Evolutionary conservation across 30 jellyfish, hydroid and myxozoan species (phyloP), one percentile per base, ranked within the genome.

Genomic region (Mastigias papua): DNA sequence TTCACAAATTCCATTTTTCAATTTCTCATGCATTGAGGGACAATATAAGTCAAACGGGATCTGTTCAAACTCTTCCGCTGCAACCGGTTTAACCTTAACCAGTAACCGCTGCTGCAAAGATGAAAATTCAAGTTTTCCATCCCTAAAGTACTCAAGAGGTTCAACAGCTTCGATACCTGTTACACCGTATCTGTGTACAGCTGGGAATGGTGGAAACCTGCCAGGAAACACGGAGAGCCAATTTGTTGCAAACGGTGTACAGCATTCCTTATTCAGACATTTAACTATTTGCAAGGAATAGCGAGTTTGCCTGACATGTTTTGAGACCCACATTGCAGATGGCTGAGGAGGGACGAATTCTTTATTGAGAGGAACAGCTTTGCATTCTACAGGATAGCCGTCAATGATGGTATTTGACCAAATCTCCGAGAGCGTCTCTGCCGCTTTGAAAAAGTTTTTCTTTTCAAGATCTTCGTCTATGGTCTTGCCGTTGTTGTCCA

Each of bases 291-390:
- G 89, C 23, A 78, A 28, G 60, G 65, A 54, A 58, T 78, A 78
- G 25, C 86, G 89, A 48, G 86, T 7, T 58, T 78, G 89, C 20
- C 28, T 10, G 68, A 51, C 89, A 30, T 78, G 89, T 65, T 78
- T 78, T 8, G 89, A 10, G 29, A 78, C 86, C 89, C 89, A 78
- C 9, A 27, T n/a, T 6, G 91, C 23, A 49, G 8, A 8, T 6
- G 60, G 60, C 16, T 46, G 13, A 46, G 60, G 8, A 6, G 60
- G 60, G 8, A 6, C 60, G 16, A 6, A 16, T 46, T 8, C 8
- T 6, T 46, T 46, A 6, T 16, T 16, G 13, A 46, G 13, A 46
- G 60, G 60, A 6, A 46, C 60, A 46, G 60, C 60, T 46, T 16
- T 46, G 60, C 60, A 46, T 6, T 46, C 60, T 6, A 46, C 60